Conservation (phyloP, 2,113 vertebrate species). For the Scophthalmus maximus region DNA sequence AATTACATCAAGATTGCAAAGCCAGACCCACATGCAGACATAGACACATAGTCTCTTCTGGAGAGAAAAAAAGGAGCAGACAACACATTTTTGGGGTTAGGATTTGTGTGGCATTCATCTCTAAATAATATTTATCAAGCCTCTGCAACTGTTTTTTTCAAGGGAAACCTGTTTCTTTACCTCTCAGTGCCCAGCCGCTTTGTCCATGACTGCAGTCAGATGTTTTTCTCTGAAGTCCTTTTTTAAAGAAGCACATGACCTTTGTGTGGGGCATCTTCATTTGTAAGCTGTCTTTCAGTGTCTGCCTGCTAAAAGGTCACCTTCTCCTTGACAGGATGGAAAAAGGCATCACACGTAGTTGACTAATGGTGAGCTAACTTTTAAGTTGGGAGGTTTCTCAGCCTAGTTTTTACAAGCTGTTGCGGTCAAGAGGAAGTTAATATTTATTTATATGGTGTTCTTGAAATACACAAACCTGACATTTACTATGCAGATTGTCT, state of each 20-base stretch:
- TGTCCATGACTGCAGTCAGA: conserved; percentile 65
- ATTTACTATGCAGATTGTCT: background rate
- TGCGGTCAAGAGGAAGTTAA: background rate
- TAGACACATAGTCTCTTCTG: conserved; percentile 12
- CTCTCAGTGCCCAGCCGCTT: conserved; percentile 33
- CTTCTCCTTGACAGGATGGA: conserved; percentile 63
- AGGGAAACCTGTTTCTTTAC: background rate
- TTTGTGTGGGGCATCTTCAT: conserved; percentile 81
- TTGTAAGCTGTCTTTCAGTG: conserved; percentile 76
- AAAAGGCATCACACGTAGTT: conserved; percentile 39
- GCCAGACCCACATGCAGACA: conserved; percentile 24
- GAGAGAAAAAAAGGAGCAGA: background rate
- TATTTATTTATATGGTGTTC: conserved; percentile 6
- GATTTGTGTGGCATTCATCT: conserved; percentile 42
- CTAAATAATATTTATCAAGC: conserved; percentile 43
- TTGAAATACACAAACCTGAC: conserved; percentile 6
- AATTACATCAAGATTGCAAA: conserved; percentile 57
- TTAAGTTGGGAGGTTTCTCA: conserved; percentile 20
- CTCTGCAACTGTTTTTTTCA: background rate
- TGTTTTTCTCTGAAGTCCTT: conserved; percentile 74
- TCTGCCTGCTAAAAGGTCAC: conserved; percentile 78
- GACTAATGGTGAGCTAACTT: conserved; percentile 43
- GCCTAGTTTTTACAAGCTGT: background rate
- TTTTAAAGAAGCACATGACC: conserved; percentile 75
- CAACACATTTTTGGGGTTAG: conserved; percentile 4